These are phyloP conservation scores for Myotis davidii DNA, from an alignment of 2,113 vertebrate genomes.

Conservation along the genomic window DNA sequence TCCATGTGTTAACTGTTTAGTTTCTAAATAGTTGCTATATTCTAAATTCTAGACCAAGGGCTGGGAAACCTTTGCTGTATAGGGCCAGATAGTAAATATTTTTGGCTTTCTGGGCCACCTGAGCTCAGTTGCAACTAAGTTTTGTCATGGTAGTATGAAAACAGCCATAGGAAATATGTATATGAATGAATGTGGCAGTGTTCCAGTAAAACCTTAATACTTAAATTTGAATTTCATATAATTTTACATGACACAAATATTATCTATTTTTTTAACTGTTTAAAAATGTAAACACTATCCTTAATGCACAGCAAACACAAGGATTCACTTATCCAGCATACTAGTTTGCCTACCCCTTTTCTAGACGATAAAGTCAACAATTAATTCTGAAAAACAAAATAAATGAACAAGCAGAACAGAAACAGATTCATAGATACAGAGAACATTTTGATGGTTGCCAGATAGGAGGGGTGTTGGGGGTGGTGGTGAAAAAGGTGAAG, in stretches of 20 bases:
- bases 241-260: not conserved
- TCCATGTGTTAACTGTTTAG: not conserved
- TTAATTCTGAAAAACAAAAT: not conserved
- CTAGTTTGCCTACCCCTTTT: not conserved
- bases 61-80: not conserved
- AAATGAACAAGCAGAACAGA: not conserved
- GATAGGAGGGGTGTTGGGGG: not conserved
- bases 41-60: not conserved
- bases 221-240: constrained; percentile 19
- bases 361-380: not conserved
- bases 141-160: not conserved
- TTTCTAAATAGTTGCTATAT: not conserved
- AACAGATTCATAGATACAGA: not conserved
- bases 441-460: not conserved
- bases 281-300: not conserved
- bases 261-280: not conserved
- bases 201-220: not conserved
- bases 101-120: not conserved
- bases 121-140: not conserved
- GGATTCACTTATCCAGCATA: not conserved
- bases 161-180: not conserved
- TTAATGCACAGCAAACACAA: not conserved
- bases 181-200: not conserved
- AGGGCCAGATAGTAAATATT: not conserved
- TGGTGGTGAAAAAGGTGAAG: not conserved